A percentile compares a stretch with the other conserved stretches of the same genome.
These are phyloP conservation scores for Enhydra lutris DNA, from an alignment of 2,113 vertebrate species.

Conservation along the genomic window DNA sequence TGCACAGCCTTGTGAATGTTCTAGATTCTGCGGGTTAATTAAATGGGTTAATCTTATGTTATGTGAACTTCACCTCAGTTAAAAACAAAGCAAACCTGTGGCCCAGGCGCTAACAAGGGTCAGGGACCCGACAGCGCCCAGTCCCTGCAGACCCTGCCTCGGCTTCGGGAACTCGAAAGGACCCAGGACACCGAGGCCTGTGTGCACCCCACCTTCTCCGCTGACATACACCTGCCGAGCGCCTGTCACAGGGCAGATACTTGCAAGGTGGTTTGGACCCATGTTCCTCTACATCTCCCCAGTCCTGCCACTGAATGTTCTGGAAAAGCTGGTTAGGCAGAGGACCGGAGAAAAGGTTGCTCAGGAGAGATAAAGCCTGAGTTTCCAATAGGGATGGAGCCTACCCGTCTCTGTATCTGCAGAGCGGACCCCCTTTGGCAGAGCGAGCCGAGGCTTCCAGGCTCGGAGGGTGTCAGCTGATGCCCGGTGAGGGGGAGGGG, in stretches of 20 bases:
- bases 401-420: accelerated
- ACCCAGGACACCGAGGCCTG: not conserved
- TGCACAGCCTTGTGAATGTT: accelerated
- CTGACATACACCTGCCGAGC: not conserved
- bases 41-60: not conserved
- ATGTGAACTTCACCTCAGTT: not conserved
- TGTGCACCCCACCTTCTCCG: not conserved
- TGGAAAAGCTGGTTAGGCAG: not conserved
- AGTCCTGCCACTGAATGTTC: not conserved
- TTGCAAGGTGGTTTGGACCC: not conserved
- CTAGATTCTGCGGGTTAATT: not conserved
- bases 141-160: not conserved
- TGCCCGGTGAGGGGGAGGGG: not conserved
- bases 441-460: accelerated
- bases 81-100: not conserved
- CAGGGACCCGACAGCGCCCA: not conserved
- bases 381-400: not conserved
- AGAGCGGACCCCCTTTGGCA: not conserved
- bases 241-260: accelerated
- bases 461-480: accelerated
- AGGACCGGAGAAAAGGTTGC: not conserved
- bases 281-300: accelerated
- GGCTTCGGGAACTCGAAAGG: too few relatives aligned
- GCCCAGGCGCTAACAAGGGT: not conserved
- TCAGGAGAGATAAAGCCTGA: not conserved